Percentiles rank a stretch among this genome's conserved stretches.
Conservation (phyloP, 2,888 invertebrate species). For the Chesias legatella region DNA sequence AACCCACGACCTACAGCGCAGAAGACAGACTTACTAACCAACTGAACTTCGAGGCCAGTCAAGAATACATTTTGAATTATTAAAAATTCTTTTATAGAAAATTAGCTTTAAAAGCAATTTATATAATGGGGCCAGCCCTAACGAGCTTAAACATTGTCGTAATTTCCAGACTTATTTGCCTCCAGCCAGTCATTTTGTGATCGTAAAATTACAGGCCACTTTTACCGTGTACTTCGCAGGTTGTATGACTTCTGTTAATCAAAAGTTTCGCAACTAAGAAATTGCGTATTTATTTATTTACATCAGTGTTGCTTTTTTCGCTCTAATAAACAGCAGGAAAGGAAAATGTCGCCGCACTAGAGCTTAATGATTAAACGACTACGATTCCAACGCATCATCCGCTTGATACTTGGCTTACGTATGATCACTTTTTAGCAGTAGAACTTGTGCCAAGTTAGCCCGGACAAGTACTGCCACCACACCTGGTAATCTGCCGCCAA, state of each 20-base stretch:
- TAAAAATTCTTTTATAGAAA: too few species aligned
- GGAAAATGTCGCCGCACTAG: conserved; percentile 14
- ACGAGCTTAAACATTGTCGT: conserved; percentile 40
- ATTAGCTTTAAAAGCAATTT: neutral
- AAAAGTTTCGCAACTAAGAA: conserved; percentile 20
- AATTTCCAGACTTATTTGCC: conserved; percentile 44
- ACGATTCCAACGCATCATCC: too few species aligned
- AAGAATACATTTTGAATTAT: too few species aligned
- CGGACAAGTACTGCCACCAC: too few species aligned
- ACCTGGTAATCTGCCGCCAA: too few species aligned
- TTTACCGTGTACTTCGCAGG: conserved; percentile 27
- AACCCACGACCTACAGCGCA: too few species aligned
- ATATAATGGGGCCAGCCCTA: conserved; percentile 36
- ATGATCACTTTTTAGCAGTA: too few species aligned
- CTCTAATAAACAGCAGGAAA: conserved; percentile 18
- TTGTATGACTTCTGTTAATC: conserved; percentile 24
- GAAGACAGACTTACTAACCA: too few species aligned
- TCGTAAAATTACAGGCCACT: conserved; percentile 32
- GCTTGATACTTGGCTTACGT: too few species aligned
- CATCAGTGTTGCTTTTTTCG: conserved; percentile 18
- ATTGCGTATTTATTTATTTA: conserved; percentile 15
- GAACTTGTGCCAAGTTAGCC: too few species aligned
- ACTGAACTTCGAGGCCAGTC: too few species aligned
- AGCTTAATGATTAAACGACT: too few species aligned
- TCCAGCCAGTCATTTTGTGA: conserved; percentile 47